Conservation (phyloP, 1,140 invertebrate species). For the Holotrichia oblita region DNA sequence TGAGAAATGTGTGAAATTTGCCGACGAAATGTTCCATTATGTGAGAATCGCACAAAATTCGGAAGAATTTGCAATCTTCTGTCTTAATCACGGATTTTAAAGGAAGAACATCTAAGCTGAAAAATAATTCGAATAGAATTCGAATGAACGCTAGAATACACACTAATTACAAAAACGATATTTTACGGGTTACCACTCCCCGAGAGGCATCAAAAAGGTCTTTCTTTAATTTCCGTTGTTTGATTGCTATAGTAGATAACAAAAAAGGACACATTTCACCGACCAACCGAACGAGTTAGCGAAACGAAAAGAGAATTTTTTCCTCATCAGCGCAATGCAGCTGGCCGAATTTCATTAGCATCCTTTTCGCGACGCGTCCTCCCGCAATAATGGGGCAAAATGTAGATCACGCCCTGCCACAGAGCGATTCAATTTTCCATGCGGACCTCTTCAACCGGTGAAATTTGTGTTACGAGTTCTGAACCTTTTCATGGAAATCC, state of each 20-base stretch:
- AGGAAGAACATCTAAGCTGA: too few relatives aligned
- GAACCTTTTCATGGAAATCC: background rate
- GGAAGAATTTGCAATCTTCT: too few relatives aligned
- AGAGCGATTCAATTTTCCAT: background rate
- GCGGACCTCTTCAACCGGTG: background rate
- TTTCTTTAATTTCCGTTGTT: slow-evolving; percentile 30
- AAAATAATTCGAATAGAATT: background rate
- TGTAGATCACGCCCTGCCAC: background rate
- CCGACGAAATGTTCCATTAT: too few relatives aligned
- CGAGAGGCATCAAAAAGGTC: background rate
- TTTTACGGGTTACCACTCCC: background rate
- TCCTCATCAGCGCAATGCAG: slow-evolving; percentile 28
- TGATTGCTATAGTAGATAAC: background rate
- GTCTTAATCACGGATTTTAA: too few relatives aligned
- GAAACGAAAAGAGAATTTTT: background rate
- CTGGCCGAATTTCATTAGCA: slow-evolving; percentile 29
- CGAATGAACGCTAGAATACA: background rate
- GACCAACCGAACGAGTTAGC: background rate
- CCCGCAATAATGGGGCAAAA: background rate
- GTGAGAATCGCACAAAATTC: too few relatives aligned
- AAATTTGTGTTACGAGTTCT: background rate
- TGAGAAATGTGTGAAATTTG: too few relatives aligned
- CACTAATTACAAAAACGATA: background rate
- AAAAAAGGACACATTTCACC: background rate
- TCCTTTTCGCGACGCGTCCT: background rate